These are phyloP conservation scores for Aphidoletes aphidimyza DNA, from an alignment of 2,888 invertebrate species.

Conservation along the genomic window DNA sequence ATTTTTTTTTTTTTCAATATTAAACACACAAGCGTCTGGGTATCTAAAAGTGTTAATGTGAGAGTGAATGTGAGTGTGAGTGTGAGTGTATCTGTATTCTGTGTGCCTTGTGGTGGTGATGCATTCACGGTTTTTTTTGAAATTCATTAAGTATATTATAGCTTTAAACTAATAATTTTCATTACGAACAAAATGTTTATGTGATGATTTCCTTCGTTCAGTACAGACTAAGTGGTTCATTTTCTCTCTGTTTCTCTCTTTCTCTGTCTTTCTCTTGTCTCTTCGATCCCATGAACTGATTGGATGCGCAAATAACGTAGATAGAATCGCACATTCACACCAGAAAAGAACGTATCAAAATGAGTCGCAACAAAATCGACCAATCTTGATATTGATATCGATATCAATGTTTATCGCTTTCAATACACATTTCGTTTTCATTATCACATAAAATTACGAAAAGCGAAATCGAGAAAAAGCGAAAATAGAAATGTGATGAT, in stretches of 20 bases:
- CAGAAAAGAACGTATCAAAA: background rate
- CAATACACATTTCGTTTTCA: background rate
- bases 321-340: background rate
- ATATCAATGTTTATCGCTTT: background rate
- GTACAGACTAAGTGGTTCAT: background rate
- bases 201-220: background rate
- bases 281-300: background rate
- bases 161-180: constrained; percentile 35
- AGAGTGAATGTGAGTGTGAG: no score
- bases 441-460: constrained; percentile 14
- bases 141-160: constrained; percentile 14
- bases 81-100: no score
- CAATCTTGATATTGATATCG: constrained; percentile 18
- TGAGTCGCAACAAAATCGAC: background rate
- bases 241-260: background rate
- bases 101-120: no score
- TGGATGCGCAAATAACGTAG: background rate
- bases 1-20: background rate
- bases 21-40: no score
- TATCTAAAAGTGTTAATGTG: no score
- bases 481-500: no score
- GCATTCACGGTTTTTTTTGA: background rate
- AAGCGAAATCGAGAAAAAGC: no score
- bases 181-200: background rate
- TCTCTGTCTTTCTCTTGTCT: background rate